A percentile compares a stretch with the other conserved stretches of the same genome.
These are phyloP conservation scores for Eupithecia centaureata DNA, from an alignment of 2,888 invertebrate species.

Conservation along the genomic window DNA sequence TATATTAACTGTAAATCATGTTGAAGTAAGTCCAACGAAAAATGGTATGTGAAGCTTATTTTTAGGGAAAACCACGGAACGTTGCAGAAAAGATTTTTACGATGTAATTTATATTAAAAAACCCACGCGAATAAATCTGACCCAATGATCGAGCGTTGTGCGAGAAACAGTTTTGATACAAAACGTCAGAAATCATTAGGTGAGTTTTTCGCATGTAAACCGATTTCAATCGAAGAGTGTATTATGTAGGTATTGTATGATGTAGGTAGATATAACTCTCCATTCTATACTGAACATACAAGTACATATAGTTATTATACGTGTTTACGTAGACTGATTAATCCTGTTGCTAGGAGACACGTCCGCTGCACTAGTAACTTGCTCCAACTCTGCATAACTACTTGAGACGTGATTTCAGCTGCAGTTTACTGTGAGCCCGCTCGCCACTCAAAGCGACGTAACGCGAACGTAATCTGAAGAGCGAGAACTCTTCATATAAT, in stretches of 20 bases:
- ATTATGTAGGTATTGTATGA: too few relatives aligned
- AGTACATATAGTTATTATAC: too few relatives aligned
- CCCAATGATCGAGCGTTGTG: too few relatives aligned
- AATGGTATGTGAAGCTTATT: slow-evolving; percentile 9
- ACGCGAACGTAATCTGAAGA: neutral
- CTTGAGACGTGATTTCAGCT: slow-evolving; percentile 18
- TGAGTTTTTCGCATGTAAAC: neutral
- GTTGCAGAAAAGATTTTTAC: neutral
- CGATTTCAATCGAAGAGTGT: too few relatives aligned
- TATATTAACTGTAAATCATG: slow-evolving; percentile 26
- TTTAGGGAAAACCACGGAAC: slow-evolving; percentile 1
- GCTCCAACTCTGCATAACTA: slow-evolving; percentile 17
- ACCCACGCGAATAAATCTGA: neutral
- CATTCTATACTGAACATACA: too few relatives aligned
- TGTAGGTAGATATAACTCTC: too few relatives aligned
- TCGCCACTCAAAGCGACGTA: neutral
- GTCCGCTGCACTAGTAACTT: slow-evolving; percentile 24
- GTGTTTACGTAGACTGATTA: slow-evolving; percentile 19
- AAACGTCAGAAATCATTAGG: neutral
- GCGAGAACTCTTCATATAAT: neutral
- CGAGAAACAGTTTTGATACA: neutral
- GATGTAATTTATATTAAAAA: neutral
- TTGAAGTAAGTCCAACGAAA: slow-evolving; percentile 14
- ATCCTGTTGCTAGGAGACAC: slow-evolving; percentile 28
- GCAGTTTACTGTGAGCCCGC: slow-evolving; percentile 3